Evolutionary conservation across 2,888 invertebrate genomes (phyloP), one percentile per base, ranked within the genome.

Genomic region (Digitonthophagus gazella): DNA sequence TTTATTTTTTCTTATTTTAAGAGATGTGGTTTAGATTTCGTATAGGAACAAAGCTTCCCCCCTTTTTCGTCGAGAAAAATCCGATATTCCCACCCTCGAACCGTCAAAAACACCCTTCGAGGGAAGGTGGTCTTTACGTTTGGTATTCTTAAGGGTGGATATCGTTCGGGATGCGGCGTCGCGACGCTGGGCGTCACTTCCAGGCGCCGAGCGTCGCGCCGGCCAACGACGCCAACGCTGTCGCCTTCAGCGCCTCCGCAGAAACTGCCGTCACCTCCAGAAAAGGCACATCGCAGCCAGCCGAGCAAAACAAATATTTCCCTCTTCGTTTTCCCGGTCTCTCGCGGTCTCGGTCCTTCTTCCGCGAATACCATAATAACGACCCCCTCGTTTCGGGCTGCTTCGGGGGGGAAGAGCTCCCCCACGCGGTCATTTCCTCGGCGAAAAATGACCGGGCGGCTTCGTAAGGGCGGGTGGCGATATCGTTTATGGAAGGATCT

Each of bases 191-290:
- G 80, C 80, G 82, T 80, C 81, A 79, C 79, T 76, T 76, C 75
- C 78, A 81, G 82, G 82, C 80, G 80, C 81, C 81, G 79, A 75
- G 77, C 79, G 81, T 79, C 80, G 80, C 81, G 81, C 80, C 82
- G 80, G 80, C 80, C 79, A 78, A 77, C 79, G 80, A 80, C 80
- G 80, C 81, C 80, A 80, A 77, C 77, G 80, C 82, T 79, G 16
- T n/a, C 61, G 19, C 61, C 61, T 19, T 20, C 61, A 61, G 84
- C 85, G 67, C 67, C 84, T 84, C 80, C 81, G 80, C 81, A 84
- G 84, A 85, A 85, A 84, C 28, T 44, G 28, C 28, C 28, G 28
- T 44, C 28, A 44, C 28, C 28, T 44, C 28, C 28, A 44, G 28
- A 44, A 44, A 44, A 44, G 28, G 28, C 28, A 44, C 28, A 44